Evolutionary conservation across 2,113 vertebrate species (phyloP), one percentile per base, ranked within the genome.

Genomic region (Ceyx cyanopectus): DNA sequence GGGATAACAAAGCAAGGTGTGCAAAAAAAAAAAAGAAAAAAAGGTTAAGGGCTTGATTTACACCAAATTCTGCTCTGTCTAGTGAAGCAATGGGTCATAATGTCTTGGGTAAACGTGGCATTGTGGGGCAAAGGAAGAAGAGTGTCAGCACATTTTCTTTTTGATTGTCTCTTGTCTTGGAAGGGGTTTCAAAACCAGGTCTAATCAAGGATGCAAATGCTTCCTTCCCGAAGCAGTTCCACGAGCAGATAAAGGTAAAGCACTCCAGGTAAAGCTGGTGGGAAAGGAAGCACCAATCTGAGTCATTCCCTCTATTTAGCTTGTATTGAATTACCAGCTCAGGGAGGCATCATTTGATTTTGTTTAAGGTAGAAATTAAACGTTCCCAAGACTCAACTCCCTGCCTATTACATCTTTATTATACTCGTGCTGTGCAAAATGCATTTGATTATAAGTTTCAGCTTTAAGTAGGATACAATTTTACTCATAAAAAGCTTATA

Each of bases 81-180:
- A 0, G 0, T 19, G 69, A 9, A 46, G 66, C 9, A n/a, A 13
- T 22, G 68, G 75, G 18, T 58, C 60, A 9, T 17, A 61, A 65
- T 0, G 7, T n/a, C 40, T 74, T 0, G 0, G 78, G 43, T 51
- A 37, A 66, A 40, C 0, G 29, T 17, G 10, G 27, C 12, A 17
- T 16, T 0, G 0, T 22, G 34, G 76, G 65, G 61, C 76, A 83
- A 66, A 63, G 65, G 30, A 26, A 41, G 45, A 45, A 43, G 32
- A 37, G 16, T 6, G 16, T 46, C 1, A 78, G 37, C 29, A 62
- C 22, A 7, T 75, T 56, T 46, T 46, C 69, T 65, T 75, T 32
- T 50, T 32, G 22, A 4, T 37, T 67, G 5, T 6, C 53, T 60
- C 63, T n/a, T 17, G 3, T 30, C 30, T 80, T 62, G 54, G 46